Evolutionary conservation across 2,888 invertebrate species (phyloP).

Genomic region (Heliconius ethilla): DNA sequence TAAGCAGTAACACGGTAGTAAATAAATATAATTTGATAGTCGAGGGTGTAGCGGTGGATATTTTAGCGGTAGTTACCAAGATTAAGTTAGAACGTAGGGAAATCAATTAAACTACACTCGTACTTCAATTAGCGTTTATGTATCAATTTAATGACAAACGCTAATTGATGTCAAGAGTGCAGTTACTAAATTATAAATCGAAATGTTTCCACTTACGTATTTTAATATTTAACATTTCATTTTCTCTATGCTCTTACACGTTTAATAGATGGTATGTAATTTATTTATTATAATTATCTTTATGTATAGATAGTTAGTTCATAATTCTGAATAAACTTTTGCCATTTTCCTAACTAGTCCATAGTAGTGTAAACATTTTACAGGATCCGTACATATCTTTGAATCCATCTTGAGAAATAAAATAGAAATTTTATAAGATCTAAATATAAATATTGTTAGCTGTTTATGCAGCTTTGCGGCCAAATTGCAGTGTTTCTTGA

Average conservation of each 20-base stretch:
- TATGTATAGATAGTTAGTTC: constrained; percentile 9
- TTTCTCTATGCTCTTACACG: constrained; percentile 8
- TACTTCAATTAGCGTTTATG: background rate
- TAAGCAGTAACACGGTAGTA: constrained; percentile 12
- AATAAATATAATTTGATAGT: background rate
- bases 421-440: constrained; percentile 37
- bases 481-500: constrained; percentile 25
- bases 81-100: constrained; percentile 3
- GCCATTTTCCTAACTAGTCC: constrained; percentile 46
- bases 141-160: background rate
- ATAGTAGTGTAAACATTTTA: constrained; percentile 45
- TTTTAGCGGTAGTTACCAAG: background rate
- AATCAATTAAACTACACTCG: background rate
- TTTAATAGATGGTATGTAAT: constrained; percentile 12
- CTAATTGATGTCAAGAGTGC: background rate
- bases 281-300: constrained; percentile 6
- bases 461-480: constrained; percentile 39
- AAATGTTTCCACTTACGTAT: constrained; percentile 1
- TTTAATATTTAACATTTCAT: background rate
- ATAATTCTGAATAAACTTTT: constrained; percentile 17
- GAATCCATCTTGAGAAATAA: constrained; percentile 48
- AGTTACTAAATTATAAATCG: background rate
- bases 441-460: constrained; percentile 39
- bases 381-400: constrained; percentile 52
- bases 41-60: background rate